Conservation (phyloP, 2,797 vertebrate genomes). For the Danionella dracula region DNA sequence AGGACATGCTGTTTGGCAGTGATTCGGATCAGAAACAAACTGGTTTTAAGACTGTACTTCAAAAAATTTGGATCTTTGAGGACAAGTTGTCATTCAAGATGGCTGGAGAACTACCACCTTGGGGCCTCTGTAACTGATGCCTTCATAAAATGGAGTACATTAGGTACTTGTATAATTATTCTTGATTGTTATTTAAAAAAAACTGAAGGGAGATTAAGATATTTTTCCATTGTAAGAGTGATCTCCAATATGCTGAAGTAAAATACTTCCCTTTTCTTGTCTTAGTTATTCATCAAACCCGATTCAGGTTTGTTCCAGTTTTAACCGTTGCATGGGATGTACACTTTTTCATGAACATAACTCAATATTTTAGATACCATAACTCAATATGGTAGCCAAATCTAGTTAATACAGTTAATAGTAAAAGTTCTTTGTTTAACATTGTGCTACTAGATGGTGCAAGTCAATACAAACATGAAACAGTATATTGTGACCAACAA, state of each 20-base stretch:
- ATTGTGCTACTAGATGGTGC: too few species aligned
- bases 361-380: too few species aligned
- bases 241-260: too few species aligned
- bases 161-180: not conserved
- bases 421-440: too few species aligned
- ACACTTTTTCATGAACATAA: too few species aligned
- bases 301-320: too few species aligned
- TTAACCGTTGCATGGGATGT: not conserved
- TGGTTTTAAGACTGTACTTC: not conserved
- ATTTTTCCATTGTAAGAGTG: not conserved
- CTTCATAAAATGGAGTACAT: constrained; percentile 21
- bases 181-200: not conserved
- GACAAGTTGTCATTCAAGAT: constrained; percentile 56
- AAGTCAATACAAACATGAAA: too few species aligned
- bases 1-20: not conserved
- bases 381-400: too few species aligned
- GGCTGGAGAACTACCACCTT: constrained; percentile 62
- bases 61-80: constrained; percentile 40
- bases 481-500: too few species aligned
- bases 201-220: not conserved
- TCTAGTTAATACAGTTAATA: too few species aligned
- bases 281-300: too few species aligned
- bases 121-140: constrained; percentile 71
- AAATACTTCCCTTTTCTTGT: too few species aligned
- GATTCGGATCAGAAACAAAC: not conserved